Evolutionary conservation across 2,113 vertebrate species (phyloP).

Genomic region (Bambusicola thoracicus): DNA sequence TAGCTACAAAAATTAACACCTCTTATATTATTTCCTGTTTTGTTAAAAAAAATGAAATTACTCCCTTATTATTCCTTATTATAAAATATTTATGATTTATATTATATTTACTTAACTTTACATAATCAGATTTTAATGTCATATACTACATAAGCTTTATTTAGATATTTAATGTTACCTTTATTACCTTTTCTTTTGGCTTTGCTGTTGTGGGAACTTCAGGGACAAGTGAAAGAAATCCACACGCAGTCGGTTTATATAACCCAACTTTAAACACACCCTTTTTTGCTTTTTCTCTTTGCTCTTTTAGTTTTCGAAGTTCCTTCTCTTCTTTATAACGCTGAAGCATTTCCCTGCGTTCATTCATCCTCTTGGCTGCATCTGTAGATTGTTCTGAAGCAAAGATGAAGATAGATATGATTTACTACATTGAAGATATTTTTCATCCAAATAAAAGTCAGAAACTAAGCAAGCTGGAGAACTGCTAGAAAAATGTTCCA

Average conservation of each 20-base stretch:
- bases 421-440: background rate
- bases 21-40: background rate
- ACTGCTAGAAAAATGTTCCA: too few relatives aligned
- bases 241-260: slow-evolving; percentile 78
- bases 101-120: too few relatives aligned
- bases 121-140: accelerated
- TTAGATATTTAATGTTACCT: background rate
- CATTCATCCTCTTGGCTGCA: slow-evolving; percentile 58
- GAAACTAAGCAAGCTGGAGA: background rate
- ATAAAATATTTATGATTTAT: background rate
- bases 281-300: slow-evolving; percentile 83
- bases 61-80: background rate
- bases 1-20: background rate
- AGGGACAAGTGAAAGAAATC: slow-evolving; percentile 33
- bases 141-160: accelerated
- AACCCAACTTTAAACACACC: slow-evolving; percentile 88
- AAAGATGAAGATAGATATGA: accelerated
- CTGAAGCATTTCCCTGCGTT: slow-evolving; percentile 85
- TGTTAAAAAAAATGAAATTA: background rate
- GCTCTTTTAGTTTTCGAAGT: slow-evolving; percentile 87
- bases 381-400: slow-evolving; percentile 1
- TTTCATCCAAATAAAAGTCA: background rate
- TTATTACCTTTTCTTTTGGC: slow-evolving; percentile 77
- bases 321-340: slow-evolving; percentile 91
- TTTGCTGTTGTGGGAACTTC: slow-evolving; percentile 51